phyloP scores from a whole-genome alignment of 2,888 invertebrate species.

The Zeuzera pyrina region DNA sequence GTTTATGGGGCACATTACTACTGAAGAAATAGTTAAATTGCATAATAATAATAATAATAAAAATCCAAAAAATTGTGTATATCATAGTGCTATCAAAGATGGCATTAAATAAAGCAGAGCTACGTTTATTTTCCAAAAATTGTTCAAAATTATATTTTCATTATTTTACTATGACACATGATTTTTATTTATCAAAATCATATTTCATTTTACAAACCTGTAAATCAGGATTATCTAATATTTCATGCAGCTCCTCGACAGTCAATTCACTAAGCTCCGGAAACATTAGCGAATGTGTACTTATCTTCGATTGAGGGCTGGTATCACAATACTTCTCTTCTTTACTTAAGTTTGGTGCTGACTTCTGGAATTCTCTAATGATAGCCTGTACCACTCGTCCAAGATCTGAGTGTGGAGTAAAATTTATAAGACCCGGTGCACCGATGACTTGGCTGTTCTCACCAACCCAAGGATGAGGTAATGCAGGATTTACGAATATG shows the following conservation, averaged over 20 bases:
- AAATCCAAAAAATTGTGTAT: no score
- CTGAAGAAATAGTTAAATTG: no score
- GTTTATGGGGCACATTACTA: no score
- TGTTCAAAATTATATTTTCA: not conserved
- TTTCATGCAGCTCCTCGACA: conserved; percentile 78
- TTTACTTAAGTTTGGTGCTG: conserved; percentile 62
- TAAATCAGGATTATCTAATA: conserved; percentile 79
- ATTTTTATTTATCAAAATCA: no score
- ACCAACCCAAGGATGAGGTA: conserved; percentile 82
- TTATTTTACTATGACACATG: not conserved
- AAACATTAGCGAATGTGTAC: conserved; percentile 39
- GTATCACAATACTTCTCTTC: conserved; percentile 36
- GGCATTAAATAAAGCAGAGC: no score
- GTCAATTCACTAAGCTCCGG: conserved; percentile 49
- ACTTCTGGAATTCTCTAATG: conserved; percentile 82
- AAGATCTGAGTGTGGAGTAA: conserved; percentile 84
- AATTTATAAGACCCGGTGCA: conserved; percentile 85
- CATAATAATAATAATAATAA: no score
- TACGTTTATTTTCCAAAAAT: no score
- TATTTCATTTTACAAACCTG: conserved; percentile 60
- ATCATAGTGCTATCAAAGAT: no score
- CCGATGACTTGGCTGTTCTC: conserved; percentile 77
- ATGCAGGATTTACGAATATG: conserved; percentile 76
- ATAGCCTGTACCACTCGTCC: conserved; percentile 87
- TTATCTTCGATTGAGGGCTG: conserved; percentile 40